Conservation (phyloP, 2,888 invertebrate species). For the Polymixis flavicincta region DNA sequence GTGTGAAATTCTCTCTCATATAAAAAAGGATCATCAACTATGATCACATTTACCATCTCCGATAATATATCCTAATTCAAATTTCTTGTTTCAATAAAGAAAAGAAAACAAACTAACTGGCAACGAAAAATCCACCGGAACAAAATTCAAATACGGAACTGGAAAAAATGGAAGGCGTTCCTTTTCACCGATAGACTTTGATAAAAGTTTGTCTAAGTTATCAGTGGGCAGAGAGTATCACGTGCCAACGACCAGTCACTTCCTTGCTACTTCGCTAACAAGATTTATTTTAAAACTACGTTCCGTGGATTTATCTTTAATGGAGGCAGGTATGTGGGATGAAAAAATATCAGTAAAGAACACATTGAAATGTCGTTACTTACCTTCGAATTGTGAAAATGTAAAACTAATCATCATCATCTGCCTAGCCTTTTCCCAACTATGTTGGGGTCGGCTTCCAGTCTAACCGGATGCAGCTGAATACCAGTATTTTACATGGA, state of each 20-base stretch:
- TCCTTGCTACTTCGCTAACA: conserved; percentile 46
- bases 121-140: background rate
- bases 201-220: conserved; percentile 43
- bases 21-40: background rate
- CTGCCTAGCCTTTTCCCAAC: too few species aligned
- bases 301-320: conserved; percentile 7
- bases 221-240: conserved; percentile 24
- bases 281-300: conserved; percentile 52
- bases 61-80: background rate
- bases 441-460: too few species aligned
- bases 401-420: too few species aligned
- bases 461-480: too few species aligned
- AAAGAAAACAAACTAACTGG: background rate
- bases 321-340: background rate
- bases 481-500: too few species aligned
- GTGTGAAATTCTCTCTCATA: background rate
- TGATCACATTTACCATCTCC: background rate
- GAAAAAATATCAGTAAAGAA: too few species aligned
- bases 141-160: conserved; percentile 31
- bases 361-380: too few species aligned
- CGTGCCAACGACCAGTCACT: conserved; percentile 30
- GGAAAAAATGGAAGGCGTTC: conserved; percentile 27
- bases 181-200: conserved; percentile 40
- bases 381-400: too few species aligned
- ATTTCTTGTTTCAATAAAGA: background rate